phyloP scores from a whole-genome alignment of 1,140 invertebrate species.

The Zaprionus kolodkinae region DNA sequence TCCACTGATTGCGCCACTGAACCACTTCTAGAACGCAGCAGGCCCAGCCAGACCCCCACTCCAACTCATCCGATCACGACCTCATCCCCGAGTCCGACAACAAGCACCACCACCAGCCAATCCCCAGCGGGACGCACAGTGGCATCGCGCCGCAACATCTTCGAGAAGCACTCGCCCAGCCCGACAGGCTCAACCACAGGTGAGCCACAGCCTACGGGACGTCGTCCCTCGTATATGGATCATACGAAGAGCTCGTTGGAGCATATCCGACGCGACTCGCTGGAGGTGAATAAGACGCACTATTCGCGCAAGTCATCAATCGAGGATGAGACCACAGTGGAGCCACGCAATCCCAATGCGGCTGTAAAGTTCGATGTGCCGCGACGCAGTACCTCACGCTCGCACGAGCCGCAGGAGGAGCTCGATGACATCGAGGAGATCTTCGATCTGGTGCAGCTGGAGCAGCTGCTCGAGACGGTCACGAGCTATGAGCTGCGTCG shows the following conservation, averaged over 20 bases:
- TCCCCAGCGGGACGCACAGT: constrained; percentile 51
- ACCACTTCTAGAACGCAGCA: constrained; percentile 68
- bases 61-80: neutral
- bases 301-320: constrained; percentile 72
- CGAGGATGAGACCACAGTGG: constrained; percentile 58
- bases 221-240: constrained; percentile 83
- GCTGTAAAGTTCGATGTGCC: constrained; percentile 87
- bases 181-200: constrained; percentile 12
- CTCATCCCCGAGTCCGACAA: neutral
- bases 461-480: constrained; percentile 90
- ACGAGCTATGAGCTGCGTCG: constrained; percentile 90
- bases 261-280: constrained; percentile 77
- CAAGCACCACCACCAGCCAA: constrained; percentile 16
- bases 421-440: constrained; percentile 89
- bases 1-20: constrained; percentile 60
- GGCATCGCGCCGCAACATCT: constrained; percentile 72
- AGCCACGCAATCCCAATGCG: constrained; percentile 70
- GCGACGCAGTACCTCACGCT: constrained; percentile 29
- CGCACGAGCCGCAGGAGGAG: constrained; percentile 60
- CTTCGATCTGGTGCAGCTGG: constrained; percentile 88
- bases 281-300: constrained; percentile 79
- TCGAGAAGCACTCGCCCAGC: constrained; percentile 59
- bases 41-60: constrained; percentile 13
- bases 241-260: constrained; percentile 82
- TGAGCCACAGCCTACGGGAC: constrained; percentile 20